Conservation (phyloP, 2,113 vertebrate genomes). For the Anhinga anhinga region DNA sequence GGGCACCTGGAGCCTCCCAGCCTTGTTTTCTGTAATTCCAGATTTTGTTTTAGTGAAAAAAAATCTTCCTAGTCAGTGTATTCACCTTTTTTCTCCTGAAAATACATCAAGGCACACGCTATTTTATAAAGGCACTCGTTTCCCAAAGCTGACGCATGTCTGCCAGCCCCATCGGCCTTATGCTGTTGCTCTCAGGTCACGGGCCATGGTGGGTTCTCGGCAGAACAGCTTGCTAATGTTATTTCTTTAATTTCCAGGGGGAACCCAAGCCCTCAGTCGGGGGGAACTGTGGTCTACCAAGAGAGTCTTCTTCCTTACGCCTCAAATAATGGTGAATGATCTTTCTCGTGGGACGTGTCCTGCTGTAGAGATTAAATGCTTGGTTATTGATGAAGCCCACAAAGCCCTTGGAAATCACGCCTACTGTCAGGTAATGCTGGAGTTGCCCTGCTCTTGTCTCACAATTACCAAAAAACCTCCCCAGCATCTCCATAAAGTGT, state of each 20-base stretch:
- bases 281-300: slow-evolving; percentile 82
- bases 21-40: accelerated
- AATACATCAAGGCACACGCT: accelerated
- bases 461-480: accelerated
- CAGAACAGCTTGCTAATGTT: accelerated
- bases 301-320: slow-evolving; percentile 92
- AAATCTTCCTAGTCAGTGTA: accelerated
- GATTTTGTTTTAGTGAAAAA: neutral
- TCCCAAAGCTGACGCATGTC: accelerated
- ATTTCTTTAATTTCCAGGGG: slow-evolving; percentile 72
- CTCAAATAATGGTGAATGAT: slow-evolving; percentile 96
- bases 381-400: slow-evolving; percentile 96
- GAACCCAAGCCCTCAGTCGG: slow-evolving; percentile 81
- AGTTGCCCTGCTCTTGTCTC: no score
- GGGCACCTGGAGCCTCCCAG: neutral
- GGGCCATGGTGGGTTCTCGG: neutral
- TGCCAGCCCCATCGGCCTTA: neutral
- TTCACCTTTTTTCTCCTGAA: neutral
- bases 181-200: accelerated
- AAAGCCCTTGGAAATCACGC: slow-evolving; percentile 94
- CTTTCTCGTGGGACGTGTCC: slow-evolving; percentile 88
- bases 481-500: accelerated
- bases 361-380: slow-evolving; percentile 84
- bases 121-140: neutral
- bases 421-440: slow-evolving; percentile 87